Evolutionary conservation across 2,888 invertebrate species (phyloP).

Genomic region (Serrognathus titanus): DNA sequence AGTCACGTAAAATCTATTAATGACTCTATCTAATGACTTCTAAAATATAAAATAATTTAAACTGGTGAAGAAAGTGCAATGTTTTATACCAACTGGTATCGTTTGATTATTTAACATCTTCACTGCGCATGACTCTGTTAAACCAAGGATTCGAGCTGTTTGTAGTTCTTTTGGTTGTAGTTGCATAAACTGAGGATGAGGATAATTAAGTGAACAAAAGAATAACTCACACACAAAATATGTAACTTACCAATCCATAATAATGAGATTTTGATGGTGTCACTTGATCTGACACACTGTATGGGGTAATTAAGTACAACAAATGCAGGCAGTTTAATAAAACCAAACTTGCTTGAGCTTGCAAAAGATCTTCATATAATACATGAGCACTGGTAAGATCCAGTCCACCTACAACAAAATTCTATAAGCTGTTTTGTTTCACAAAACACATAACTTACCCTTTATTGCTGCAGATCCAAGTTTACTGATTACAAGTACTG

Average conservation of each 20-base stretch:
- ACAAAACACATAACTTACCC: slow-evolving; percentile 50
- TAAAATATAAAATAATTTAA: slow-evolving; percentile 39
- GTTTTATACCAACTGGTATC: slow-evolving; percentile 52
- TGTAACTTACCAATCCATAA: slow-evolving; percentile 57
- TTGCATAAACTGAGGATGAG: slow-evolving; percentile 56
- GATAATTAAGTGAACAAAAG: slow-evolving; percentile 22
- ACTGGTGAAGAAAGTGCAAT: neutral
- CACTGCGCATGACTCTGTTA: slow-evolving; percentile 70
- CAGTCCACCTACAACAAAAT: slow-evolving; percentile 63
- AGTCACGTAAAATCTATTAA: slow-evolving; percentile 81
- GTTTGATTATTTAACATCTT: slow-evolving; percentile 66
- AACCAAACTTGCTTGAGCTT: slow-evolving; percentile 72
- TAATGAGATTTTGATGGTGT: slow-evolving; percentile 54
- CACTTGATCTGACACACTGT: slow-evolving; percentile 61
- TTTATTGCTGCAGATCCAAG: slow-evolving; percentile 81
- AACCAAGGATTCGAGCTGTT: slow-evolving; percentile 71
- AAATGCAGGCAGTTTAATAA: slow-evolving; percentile 80
- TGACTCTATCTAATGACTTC: slow-evolving; percentile 58
- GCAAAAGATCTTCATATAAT: slow-evolving; percentile 71
- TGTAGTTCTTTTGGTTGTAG: slow-evolving; percentile 63
- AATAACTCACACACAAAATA: slow-evolving; percentile 1
- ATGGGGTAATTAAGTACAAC: slow-evolving; percentile 81
- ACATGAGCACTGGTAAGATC: slow-evolving; percentile 67
- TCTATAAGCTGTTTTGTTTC: slow-evolving; percentile 1
- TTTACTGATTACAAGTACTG: slow-evolving; percentile 57